phyloP scores from a whole-genome alignment of 2,797 vertebrate species.

The Phaenicophaeus curvirostris region DNA sequence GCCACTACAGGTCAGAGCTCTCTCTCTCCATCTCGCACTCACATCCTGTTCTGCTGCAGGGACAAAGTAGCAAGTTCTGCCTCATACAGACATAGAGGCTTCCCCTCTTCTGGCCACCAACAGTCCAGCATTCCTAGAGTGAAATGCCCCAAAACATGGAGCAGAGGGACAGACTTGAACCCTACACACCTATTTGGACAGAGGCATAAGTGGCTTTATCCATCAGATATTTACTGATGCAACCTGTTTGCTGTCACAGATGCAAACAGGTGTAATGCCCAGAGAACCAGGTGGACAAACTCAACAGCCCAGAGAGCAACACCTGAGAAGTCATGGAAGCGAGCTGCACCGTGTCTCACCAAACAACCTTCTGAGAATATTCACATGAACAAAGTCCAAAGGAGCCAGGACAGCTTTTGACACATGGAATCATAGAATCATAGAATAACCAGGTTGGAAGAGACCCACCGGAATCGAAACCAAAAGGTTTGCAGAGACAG shows the following conservation, averaged over 20 bases:
- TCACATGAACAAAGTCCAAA: not conserved
- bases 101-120: not conserved
- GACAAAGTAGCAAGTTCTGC: not conserved
- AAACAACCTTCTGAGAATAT: not conserved
- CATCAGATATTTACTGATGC: not conserved
- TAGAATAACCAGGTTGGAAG: no score
- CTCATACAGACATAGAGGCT: not conserved
- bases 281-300: not conserved
- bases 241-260: not conserved
- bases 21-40: not conserved
- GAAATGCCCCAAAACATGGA: not conserved
- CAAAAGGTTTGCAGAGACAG: not conserved
- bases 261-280: not conserved
- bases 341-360: accelerated
- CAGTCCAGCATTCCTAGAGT: not conserved
- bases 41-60: not conserved
- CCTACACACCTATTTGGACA: not conserved
- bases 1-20: not conserved
- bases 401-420: not conserved
- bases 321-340: not conserved
- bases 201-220: not conserved
- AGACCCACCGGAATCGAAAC: no score
- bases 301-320: not conserved
- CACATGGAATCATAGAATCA: not conserved
- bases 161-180: not conserved